Conservation (phyloP, 2,888 invertebrate species). For the Thelaira solivaga region DNA sequence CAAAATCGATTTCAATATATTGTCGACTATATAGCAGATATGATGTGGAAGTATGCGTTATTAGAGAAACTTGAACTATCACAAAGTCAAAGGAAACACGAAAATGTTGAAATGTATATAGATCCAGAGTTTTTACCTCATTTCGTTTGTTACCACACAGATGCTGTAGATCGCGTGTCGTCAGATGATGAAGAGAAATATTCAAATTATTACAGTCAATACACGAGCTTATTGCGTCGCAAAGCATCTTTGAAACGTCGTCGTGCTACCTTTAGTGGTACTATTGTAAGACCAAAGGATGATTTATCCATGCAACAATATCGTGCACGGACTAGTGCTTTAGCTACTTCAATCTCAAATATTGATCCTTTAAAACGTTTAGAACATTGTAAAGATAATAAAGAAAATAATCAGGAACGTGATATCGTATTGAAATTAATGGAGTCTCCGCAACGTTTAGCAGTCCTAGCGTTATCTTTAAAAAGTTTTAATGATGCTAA, state of each 20-base stretch:
- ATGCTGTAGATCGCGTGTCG: conserved; percentile 70
- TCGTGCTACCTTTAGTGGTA: conserved; percentile 71
- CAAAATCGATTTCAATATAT: conserved; percentile 70
- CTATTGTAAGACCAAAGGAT: conserved; percentile 8
- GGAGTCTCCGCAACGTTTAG: conserved; percentile 85
- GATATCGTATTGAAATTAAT: conserved; percentile 80
- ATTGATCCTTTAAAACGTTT: conserved; percentile 27
- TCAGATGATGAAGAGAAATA: conserved; percentile 75
- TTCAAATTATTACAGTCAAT: conserved; percentile 69
- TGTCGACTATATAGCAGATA: conserved; percentile 72
- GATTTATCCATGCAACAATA: conserved; percentile 29
- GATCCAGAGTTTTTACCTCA: conserved; percentile 72
- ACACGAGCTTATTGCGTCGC: conserved; percentile 70
- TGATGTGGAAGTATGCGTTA: conserved; percentile 74
- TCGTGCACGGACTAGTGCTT: conserved; percentile 29
- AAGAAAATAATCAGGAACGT: conserved; percentile 62
- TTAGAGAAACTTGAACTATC: conserved; percentile 72
- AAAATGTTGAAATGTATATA: conserved; percentile 58
- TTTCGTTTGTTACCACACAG: conserved; percentile 71
- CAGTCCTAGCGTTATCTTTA: conserved; percentile 86
- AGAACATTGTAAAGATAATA: not conserved
- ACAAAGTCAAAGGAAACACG: conserved; percentile 60
- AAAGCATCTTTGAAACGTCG: conserved; percentile 70
- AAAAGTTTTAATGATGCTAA: conserved; percentile 86
- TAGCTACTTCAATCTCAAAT: conserved; percentile 48